Percentiles rank a stretch among this genome's conserved stretches.
Conservation (phyloP, 2,888 invertebrate genomes). For the Lathronympha strigana region DNA sequence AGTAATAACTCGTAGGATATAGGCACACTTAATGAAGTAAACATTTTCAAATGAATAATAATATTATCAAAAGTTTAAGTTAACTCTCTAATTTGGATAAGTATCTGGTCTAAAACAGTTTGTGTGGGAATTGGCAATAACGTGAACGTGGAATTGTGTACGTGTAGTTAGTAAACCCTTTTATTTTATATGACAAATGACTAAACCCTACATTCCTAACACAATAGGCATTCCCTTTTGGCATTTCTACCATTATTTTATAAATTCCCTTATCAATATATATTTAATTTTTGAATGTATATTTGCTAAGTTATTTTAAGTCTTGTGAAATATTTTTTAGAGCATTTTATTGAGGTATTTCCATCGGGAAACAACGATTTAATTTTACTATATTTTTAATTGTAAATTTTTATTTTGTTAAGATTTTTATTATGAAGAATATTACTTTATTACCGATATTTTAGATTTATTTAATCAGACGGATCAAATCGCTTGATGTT, state of each 20-base stretch:
- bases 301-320: conserved; percentile 61
- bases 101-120: conserved; percentile 45
- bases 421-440: conserved; percentile 51
- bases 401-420: conserved; percentile 80
- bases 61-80: conserved; percentile 5
- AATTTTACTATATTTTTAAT: conserved; percentile 67
- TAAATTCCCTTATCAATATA: conserved; percentile 33
- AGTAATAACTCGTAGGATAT: not conserved
- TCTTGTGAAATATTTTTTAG: conserved; percentile 72
- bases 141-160: conserved; percentile 63
- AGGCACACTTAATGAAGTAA: not conserved
- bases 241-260: conserved; percentile 39
- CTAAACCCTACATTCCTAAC: conserved; percentile 53
- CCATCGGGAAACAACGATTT: conserved; percentile 77
- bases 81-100: conserved; percentile 21
- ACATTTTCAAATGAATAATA: not conserved
- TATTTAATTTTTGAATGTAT: conserved; percentile 60
- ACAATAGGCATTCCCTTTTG: conserved; percentile 58
- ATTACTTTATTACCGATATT: conserved; percentile 49
- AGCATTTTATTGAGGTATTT: conserved; percentile 65
- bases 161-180: conserved; percentile 48
- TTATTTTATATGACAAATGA: conserved; percentile 43
- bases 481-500: conserved; percentile 46
- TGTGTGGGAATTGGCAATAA: conserved; percentile 67
- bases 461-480: conserved; percentile 46